A percentile compares a stretch with the other conserved stretches of the same genome.
phyloP scores from a whole-genome alignment of 2,888 invertebrate genomes.

The Brenthis daphne region DNA sequence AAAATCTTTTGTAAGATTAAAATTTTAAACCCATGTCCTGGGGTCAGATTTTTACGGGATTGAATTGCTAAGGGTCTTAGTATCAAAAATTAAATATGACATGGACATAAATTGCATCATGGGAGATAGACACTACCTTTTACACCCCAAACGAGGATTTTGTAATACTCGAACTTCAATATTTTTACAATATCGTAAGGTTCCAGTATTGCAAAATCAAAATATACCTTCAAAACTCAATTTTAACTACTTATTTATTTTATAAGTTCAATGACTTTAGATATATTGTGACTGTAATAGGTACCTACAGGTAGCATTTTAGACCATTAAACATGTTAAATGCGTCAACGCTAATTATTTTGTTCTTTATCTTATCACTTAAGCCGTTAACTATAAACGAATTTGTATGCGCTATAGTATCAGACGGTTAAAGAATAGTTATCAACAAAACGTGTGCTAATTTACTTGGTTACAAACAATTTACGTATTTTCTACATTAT shows the following conservation, averaged over 20 bases:
- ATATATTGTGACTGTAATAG: conserved; percentile 7
- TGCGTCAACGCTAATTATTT: conserved; percentile 23
- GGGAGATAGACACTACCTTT: no score
- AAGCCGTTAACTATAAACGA: conserved; percentile 32
- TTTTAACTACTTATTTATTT: not conserved
- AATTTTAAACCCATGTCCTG: no score
- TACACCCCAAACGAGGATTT: no score
- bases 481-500: not conserved
- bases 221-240: not conserved
- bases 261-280: conserved; percentile 10
- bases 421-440: conserved; percentile 24
- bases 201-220: not conserved
- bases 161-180: no score
- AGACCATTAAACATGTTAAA: conserved; percentile 14
- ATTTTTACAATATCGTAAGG: no score
- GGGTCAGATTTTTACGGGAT: no score
- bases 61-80: no score
- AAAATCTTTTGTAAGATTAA: no score
- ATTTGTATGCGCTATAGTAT: conserved; percentile 22
- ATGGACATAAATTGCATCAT: no score
- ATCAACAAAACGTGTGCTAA: conserved; percentile 19
- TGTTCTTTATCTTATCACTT: conserved; percentile 31
- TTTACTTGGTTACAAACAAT: conserved; percentile 8
- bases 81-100: no score
- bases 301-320: conserved; percentile 7